A percentile compares a stretch with the other conserved stretches of the same genome.
Conservation (phyloP, 2,113 vertebrate genomes). For the Sigmodon hispidus region DNA sequence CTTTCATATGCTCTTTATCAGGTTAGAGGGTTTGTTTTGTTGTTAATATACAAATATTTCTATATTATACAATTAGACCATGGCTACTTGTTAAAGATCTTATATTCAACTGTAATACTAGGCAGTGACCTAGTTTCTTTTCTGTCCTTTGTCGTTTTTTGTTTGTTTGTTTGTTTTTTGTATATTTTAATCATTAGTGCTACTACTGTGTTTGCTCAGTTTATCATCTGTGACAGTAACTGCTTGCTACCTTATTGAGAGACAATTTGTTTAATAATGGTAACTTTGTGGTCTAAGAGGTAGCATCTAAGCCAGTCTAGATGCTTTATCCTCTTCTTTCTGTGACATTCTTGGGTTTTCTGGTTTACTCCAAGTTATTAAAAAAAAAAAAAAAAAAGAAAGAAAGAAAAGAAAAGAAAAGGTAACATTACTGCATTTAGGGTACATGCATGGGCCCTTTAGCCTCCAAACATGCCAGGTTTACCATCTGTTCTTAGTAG, state of each 20-base stretch:
- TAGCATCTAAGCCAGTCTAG: neutral
- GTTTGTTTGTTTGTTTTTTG: too few species aligned
- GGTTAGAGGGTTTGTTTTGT: neutral
- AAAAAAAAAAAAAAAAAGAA: too few species aligned
- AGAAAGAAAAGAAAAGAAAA: too few species aligned
- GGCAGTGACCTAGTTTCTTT: neutral
- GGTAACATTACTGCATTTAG: neutral
- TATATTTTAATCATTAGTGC: neutral
- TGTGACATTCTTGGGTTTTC: neutral
- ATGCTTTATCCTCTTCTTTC: neutral
- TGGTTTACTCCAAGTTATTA: neutral
- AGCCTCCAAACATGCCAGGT: neutral
- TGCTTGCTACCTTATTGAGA: neutral
- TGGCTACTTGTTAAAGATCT: neutral
- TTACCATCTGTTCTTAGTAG: neutral
- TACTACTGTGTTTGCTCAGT: neutral
- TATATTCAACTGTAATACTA: neutral
- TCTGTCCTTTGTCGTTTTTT: neutral
- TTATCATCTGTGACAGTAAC: neutral
- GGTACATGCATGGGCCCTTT: neutral
- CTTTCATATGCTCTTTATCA: neutral
- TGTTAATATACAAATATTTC: neutral
- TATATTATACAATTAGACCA: neutral
- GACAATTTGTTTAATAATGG: neutral
- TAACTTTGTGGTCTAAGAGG: too few species aligned